A percentile compares a stretch with the other conserved stretches of the same genome.
Conservation (phyloP, 2,888 invertebrate species). For the Phymatocera aterrima region DNA sequence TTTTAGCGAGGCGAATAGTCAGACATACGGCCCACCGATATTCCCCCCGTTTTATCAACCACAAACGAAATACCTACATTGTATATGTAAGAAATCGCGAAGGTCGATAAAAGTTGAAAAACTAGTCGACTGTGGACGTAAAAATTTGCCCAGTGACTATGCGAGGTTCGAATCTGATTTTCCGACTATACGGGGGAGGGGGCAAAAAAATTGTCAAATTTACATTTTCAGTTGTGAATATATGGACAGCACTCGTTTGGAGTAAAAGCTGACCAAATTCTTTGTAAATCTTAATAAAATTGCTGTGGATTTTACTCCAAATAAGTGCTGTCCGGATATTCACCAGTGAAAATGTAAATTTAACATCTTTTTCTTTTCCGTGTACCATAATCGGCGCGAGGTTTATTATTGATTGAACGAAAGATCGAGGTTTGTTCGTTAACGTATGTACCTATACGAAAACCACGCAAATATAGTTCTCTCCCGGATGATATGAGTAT, state of each 20-base stretch:
- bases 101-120: conserved; percentile 24
- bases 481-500: not conserved
- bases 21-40: not conserved
- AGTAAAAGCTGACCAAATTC: too few relatives aligned
- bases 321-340: too few relatives aligned
- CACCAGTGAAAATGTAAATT: too few relatives aligned
- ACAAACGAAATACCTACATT: not conserved
- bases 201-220: too few relatives aligned
- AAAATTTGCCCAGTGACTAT: not conserved
- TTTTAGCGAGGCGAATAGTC: conserved; percentile 10
- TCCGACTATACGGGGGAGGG: too few relatives aligned
- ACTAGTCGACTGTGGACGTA: conserved; percentile 27
- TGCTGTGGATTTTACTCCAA: too few relatives aligned
- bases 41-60: conserved; percentile 21
- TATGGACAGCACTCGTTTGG: too few relatives aligned
- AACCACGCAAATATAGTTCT: too few relatives aligned
- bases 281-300: too few relatives aligned
- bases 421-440: conserved; percentile 2
- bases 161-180: not conserved
- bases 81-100: not conserved
- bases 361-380: not conserved
- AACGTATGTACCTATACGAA: not conserved
- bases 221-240: too few relatives aligned
- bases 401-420: not conserved
- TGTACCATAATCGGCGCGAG: not conserved